Evolutionary conservation across 2,113 vertebrate genomes (phyloP), one percentile per base, ranked within the genome.

Genomic region (Mobula birostris): DNA sequence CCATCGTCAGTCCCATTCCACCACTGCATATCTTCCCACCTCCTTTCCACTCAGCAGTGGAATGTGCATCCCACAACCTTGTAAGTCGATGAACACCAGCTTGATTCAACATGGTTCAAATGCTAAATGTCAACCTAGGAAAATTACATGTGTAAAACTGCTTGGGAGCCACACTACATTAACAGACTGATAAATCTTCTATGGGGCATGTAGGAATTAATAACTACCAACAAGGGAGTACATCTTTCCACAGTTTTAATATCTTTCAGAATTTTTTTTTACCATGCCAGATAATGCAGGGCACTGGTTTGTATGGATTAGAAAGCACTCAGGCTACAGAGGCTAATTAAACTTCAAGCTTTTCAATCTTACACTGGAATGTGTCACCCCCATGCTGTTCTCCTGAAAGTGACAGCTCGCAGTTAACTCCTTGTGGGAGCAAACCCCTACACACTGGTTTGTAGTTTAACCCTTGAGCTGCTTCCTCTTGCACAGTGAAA

Each of bases 101-200:
- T 93, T 93, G 91, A 72, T 76, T 76, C 19, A 93, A 56, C 70
- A 63, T 19, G 61, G 61, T 90, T n/a, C 61, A 74, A 93, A 36
- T 74, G 90, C 15, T 92, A 61, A 92, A 66, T 92, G 91, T 74
- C 32, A 72, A 93, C 70, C 70, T 27, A 48, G 12, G 91, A 93
- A 74, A 93, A 93, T 27, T 72, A 14, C 70, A 76, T 48, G 8
- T 92, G 91, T 74, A 76, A 56, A 93, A 76, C 68, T 76, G 15
- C 40, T 93, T 7, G 36, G 36, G 9, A 93, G 91, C 68, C 32
- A 12, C 36, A 29, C 36, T 74, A 48, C 19, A 56, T 93, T 93
- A 93, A 14, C 21, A 74, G 19, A 24, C 63, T 21, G 68, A 93
- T 93, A 93, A 93, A 93, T 76, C 32, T 93, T 76, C 66, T 11